Evolutionary conservation across 2,797 vertebrate species (phyloP).

Genomic region (Acanthis flammea): DNA sequence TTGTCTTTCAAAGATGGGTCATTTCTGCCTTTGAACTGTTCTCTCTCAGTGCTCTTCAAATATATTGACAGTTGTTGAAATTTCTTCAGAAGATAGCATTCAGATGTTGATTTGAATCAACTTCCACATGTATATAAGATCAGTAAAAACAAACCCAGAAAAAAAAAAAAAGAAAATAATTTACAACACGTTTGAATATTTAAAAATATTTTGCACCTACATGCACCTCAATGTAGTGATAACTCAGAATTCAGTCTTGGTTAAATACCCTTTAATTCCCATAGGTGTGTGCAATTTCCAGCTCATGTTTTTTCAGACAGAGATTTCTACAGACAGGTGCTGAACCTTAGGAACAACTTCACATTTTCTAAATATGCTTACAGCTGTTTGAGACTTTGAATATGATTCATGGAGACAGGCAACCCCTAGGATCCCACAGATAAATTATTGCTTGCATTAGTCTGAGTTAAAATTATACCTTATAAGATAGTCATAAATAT

Average conservation of each 20-base stretch:
- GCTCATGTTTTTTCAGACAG: background rate
- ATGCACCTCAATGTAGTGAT: background rate
- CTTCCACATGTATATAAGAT: background rate
- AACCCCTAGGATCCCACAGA: background rate
- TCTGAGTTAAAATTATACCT: conserved; percentile 31
- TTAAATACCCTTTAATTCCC: background rate
- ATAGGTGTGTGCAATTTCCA: background rate
- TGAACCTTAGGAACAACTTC: background rate
- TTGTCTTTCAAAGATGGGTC: background rate
- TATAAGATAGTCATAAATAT: conserved; percentile 18
- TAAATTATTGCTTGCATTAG: background rate
- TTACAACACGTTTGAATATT: background rate
- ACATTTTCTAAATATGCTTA: background rate
- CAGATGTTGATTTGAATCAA: background rate
- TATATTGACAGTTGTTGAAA: background rate
- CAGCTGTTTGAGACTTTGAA: background rate
- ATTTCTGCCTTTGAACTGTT: background rate
- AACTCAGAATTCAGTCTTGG: background rate
- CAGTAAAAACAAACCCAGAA: background rate
- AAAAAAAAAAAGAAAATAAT: background rate
- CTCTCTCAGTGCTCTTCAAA: background rate
- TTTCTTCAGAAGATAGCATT: background rate
- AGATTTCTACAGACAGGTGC: background rate
- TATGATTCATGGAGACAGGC: background rate
- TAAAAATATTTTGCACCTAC: background rate